These are phyloP conservation scores for Cephus cinctus DNA, from an alignment of 1,140 invertebrate genomes.

Conservation along the genomic window DNA sequence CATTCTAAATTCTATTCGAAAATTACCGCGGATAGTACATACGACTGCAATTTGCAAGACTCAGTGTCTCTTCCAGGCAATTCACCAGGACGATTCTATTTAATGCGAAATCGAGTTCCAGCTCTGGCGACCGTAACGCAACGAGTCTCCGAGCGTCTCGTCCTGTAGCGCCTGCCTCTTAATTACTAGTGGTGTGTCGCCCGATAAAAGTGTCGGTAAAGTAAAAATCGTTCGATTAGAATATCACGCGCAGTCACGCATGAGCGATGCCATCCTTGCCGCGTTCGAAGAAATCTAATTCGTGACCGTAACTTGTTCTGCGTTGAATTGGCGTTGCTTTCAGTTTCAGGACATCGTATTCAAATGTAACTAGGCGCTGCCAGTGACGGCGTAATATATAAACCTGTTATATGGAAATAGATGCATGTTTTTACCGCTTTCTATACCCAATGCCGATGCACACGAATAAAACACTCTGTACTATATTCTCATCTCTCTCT, in stretches of 20 bases:
- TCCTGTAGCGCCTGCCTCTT: no score
- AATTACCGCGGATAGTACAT: no score
- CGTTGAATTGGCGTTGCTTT: conserved; percentile 36
- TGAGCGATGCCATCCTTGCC: conserved; percentile 12
- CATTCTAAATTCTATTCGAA: no score
- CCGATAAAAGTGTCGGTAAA: no score
- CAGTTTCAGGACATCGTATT: conserved; percentile 49
- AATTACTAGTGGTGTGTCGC: no score
- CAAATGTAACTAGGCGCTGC: conserved; percentile 55
- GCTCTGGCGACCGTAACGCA: no score
- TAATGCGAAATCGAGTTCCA: no score
- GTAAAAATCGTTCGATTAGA: no score
- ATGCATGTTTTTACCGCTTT: conserved; percentile 53
- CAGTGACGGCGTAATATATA: conserved; percentile 54
- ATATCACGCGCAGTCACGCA: conserved; percentile 15
- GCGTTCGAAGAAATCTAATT: conserved; percentile 33
- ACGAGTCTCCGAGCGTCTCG: no score
- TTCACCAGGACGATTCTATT: no score
- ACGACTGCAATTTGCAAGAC: no score
- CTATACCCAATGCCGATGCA: conserved; percentile 28
- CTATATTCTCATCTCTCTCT: conserved; percentile 7
- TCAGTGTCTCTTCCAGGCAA: no score
- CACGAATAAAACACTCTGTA: conserved; percentile 24
- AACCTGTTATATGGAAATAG: conserved; percentile 57
- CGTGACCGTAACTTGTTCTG: conserved; percentile 27